Conservation (phyloP, 1,140 invertebrate species). For the Acromyrmex heyeri region DNA sequence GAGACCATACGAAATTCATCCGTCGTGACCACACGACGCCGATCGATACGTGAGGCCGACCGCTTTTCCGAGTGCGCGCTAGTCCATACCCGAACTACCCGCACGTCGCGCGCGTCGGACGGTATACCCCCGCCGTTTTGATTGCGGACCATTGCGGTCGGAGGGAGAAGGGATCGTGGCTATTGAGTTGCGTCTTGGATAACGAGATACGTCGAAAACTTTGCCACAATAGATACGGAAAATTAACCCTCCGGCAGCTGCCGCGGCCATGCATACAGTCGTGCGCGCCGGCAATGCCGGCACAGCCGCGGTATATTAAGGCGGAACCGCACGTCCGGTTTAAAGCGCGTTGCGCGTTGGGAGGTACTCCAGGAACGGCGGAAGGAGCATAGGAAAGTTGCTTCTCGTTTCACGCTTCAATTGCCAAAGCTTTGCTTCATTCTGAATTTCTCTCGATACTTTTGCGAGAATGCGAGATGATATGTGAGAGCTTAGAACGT, state of each 20-base stretch:
- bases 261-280: background rate
- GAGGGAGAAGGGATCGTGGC: background rate
- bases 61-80: conserved; percentile 57
- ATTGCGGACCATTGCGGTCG: conserved; percentile 38
- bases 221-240: conserved; percentile 57
- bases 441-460: conserved; percentile 6
- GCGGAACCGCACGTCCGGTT: conserved; percentile 42
- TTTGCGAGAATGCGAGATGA: background rate
- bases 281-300: conserved; percentile 2
- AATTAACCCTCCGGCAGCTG: conserved; percentile 55
- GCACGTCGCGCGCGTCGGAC: conserved; percentile 41
- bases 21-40: conserved; percentile 74
- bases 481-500: background rate
- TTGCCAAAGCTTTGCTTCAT: conserved; percentile 38
- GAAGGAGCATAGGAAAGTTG: conserved; percentile 27
- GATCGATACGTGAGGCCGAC: conserved; percentile 69
- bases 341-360: background rate
- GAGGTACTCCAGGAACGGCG: background rate
- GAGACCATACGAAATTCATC: conserved; percentile 77
- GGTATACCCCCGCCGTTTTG: conserved; percentile 41
- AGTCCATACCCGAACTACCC: conserved; percentile 52
- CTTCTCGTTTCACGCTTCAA: conserved; percentile 33
- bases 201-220: conserved; percentile 64
- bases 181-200: conserved; percentile 55
- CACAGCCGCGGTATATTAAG: conserved; percentile 3